Base-by-base conservation (phyloP, 2,113 vertebrate species). In the Chaetura pelagica region DNA sequence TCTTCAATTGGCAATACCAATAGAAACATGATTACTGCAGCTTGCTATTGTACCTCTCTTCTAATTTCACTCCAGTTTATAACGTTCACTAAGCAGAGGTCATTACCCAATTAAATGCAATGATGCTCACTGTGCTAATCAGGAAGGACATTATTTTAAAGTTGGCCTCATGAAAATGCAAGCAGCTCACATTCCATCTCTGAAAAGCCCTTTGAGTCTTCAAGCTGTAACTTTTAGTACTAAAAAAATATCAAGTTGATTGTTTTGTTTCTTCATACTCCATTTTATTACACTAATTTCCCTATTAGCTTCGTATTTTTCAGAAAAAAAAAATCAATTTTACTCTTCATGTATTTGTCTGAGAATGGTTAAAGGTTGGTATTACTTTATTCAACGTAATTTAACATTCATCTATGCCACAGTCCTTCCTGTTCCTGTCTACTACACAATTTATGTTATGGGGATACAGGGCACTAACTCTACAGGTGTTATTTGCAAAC, bases 1-100 rank as follows among this genome's bases (percentile, higher is more conserved):
- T 97, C 97, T 97, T 86, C 89, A 96, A 96, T 77, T 97, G 91
- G 97, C 95, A 97, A 97, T 94, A 96, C 90, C 94, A 88, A 96
- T 95, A 90, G 96, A 97, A 97, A 97, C 92, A 91, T 82, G 95
- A 97, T 97, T 97, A 97, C 88, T 96, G 85, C 84, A 94, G 90
- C 87, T 94, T 84, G 68, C 91, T 96, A 95, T 95, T 95, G 93
- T 89, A 91, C 90, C 49, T 97, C 96, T 96, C 95, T 96, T 94
- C 85, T 95, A 96, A 96, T 95, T 87, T 96, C 90, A 95, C 94
- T 94, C 79, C 34, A 61, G 80, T 95, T 97, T 96, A 77, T 96
- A 97, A 89, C 93, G 94, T 93, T 93, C 84, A 76, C 90, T 96
- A 93, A 97, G 94, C 90, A 96, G 95, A 96, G 95, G 97, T 97